Percentiles rank a stretch among this genome's conserved stretches.
Conservation (phyloP, 2,888 invertebrate species). For the Girardia tigrina region DNA sequence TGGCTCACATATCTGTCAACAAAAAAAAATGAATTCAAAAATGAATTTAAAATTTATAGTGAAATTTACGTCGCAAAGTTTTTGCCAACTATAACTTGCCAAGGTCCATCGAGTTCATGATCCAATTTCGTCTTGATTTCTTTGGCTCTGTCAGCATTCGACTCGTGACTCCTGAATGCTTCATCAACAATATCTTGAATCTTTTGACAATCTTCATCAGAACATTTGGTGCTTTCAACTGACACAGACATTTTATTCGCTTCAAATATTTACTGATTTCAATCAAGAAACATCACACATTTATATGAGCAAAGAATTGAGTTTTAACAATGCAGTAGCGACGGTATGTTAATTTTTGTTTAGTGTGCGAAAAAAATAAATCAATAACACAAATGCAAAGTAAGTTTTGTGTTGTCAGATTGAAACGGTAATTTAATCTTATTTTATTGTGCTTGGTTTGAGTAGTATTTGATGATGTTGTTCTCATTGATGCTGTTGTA, state of each 20-base stretch:
- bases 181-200: not conserved
- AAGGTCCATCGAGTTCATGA: not conserved
- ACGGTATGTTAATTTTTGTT: too few relatives aligned
- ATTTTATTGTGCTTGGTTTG: too few relatives aligned
- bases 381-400: too few relatives aligned
- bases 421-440: too few relatives aligned
- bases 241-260: not conserved
- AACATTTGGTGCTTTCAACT: not conserved
- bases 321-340: too few relatives aligned
- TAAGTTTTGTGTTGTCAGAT: too few relatives aligned
- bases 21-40: not conserved
- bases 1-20: not conserved
- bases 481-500: too few relatives aligned
- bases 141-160: not conserved
- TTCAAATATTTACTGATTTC: too few relatives aligned
- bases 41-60: not conserved
- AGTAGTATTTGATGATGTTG: too few relatives aligned
- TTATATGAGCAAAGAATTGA: too few relatives aligned
- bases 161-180: not conserved
- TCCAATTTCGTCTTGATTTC: conserved; percentile 3
- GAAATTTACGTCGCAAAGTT: not conserved
- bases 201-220: not conserved
- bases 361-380: too few relatives aligned
- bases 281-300: too few relatives aligned
- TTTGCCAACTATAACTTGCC: conserved; percentile 18